phyloP scores from a whole-genome alignment of 2,888 invertebrate species.

The Diarsia rubi region DNA sequence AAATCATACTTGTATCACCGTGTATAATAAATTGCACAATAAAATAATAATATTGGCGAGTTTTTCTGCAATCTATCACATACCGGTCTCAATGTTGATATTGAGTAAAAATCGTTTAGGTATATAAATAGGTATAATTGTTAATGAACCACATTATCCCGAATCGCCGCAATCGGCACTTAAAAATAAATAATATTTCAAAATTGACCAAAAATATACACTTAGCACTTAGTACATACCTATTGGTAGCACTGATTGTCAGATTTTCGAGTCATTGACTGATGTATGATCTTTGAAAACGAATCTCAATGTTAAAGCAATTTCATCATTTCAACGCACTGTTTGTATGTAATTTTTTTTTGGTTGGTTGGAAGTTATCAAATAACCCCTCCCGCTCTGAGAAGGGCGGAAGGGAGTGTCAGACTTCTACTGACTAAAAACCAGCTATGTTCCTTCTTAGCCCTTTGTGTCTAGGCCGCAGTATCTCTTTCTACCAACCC shows the following conservation, averaged over 20 bases:
- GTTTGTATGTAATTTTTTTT: too few relatives aligned
- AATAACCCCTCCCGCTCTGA: too few relatives aligned
- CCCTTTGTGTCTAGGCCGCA: too few relatives aligned
- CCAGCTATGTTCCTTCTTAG: too few relatives aligned
- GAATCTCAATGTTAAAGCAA: too few relatives aligned
- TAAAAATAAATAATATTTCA: neutral
- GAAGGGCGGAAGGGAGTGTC: too few relatives aligned
- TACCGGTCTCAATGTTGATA: conserved; percentile 19
- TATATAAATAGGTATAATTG: neutral
- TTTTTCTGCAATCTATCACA: conserved; percentile 11
- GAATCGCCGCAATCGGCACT: neutral
- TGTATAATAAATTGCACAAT: neutral
- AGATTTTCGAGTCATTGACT: too few relatives aligned
- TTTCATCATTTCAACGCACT: too few relatives aligned
- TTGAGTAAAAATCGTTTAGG: conserved; percentile 13
- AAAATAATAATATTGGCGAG: neutral
- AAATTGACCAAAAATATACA: neutral
- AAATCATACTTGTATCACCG: neutral
- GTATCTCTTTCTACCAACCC: too few relatives aligned
- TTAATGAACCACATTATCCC: conserved; percentile 29
- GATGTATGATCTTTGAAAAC: neutral
- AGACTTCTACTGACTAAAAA: too few relatives aligned
- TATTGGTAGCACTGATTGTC: too few relatives aligned
- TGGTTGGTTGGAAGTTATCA: too few relatives aligned
- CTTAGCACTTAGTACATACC: neutral